These are phyloP conservation scores for Tachina lurida DNA, from an alignment of 2,888 invertebrate species.

Conservation along the genomic window DNA sequence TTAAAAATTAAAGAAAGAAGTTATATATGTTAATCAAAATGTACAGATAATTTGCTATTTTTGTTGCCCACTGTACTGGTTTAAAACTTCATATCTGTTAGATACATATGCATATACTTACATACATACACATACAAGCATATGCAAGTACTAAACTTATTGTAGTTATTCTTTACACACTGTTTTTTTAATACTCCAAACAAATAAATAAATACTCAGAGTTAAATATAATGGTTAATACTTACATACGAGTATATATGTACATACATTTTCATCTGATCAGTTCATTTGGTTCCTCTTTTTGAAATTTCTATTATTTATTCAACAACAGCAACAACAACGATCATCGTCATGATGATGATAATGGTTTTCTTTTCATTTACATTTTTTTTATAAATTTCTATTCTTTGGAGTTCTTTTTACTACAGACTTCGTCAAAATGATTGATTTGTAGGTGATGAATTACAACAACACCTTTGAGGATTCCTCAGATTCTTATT, in stretches of 20 bases:
- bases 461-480: conserved; percentile 78
- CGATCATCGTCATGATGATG: conserved; percentile 41
- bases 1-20: too few relatives aligned
- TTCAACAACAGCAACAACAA: conserved; percentile 30
- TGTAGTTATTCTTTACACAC: conserved; percentile 25
- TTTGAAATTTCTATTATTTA: conserved; percentile 58
- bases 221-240: conserved; percentile 14
- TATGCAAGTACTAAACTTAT: conserved; percentile 9
- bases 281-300: conserved; percentile 33
- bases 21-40: too few relatives aligned
- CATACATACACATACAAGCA: not conserved
- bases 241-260: too few relatives aligned
- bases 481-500: conserved; percentile 33
- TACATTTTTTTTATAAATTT: conserved; percentile 51
- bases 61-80: conserved; percentile 40
- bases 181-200: conserved; percentile 35
- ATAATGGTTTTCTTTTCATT: conserved; percentile 60
- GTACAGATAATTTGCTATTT: not conserved
- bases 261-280: not conserved
- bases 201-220: conserved; percentile 9
- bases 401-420: conserved; percentile 68
- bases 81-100: conserved; percentile 42
- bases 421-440: conserved; percentile 78
- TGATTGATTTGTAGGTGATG: conserved; percentile 82
- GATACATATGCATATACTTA: not conserved